Percentiles rank a stretch among this genome's conserved stretches.
Conservation (phyloP, 2,113 vertebrate genomes). For the Stomatorhinus ivindoensis region DNA sequence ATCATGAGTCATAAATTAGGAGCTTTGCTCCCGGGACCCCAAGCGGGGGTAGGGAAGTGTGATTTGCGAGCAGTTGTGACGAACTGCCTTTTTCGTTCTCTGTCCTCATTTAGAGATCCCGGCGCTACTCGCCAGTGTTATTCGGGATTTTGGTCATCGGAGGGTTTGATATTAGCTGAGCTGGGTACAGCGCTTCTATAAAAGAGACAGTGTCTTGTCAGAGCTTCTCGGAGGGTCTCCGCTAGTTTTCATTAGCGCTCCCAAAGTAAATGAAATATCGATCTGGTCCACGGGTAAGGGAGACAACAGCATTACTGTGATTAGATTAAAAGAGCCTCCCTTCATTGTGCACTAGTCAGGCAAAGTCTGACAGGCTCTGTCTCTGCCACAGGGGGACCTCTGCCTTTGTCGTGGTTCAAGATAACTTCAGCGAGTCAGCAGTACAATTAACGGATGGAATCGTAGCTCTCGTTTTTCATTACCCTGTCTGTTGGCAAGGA, state of each 20-base stretch:
- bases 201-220: background rate
- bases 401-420: background rate
- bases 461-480: background rate
- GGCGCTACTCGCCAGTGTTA: background rate
- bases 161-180: background rate
- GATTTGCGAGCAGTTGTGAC: constrained; percentile 30
- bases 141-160: background rate
- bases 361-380: background rate
- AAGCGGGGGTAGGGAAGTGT: constrained; percentile 22
- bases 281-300: background rate
- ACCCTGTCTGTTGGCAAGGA: background rate
- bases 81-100: background rate
- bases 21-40: constrained; percentile 13
- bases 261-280: constrained; percentile 2
- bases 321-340: background rate
- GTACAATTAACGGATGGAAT: background rate
- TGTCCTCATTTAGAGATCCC: background rate
- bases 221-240: background rate
- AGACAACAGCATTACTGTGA: constrained; percentile 13
- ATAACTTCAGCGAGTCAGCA: background rate
- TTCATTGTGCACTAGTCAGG: background rate
- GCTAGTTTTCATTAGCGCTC: constrained; percentile 8
- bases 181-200: background rate
- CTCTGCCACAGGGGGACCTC: background rate
- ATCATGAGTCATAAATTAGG: constrained; percentile 39